Conservation (phyloP, 2,888 invertebrate genomes). For the Drosophila subquinaria region DNA sequence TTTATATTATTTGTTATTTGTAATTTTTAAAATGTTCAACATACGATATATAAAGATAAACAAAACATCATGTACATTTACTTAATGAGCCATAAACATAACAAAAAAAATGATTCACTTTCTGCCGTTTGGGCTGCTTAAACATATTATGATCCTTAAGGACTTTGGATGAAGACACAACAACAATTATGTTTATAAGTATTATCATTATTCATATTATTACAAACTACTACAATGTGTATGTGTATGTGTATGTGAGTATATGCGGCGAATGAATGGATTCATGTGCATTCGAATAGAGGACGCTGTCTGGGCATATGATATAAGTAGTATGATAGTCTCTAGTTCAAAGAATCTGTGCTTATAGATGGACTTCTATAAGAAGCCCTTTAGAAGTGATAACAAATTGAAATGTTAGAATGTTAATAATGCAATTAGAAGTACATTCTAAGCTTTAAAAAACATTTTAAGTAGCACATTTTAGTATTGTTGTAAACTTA, state of each 20-base stretch:
- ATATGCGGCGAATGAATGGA: constrained; percentile 31
- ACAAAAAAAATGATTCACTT: constrained; percentile 46
- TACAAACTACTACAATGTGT: constrained; percentile 45
- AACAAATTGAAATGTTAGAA: constrained; percentile 53
- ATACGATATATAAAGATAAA: constrained; percentile 38
- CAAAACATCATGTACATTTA: constrained; percentile 50
- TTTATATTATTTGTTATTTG: constrained; percentile 18
- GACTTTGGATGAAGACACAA: constrained; percentile 70
- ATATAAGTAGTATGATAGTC: constrained; percentile 11
- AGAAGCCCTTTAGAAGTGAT: constrained; percentile 50
- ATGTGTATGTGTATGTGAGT: constrained; percentile 9
- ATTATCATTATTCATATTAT: constrained; percentile 31
- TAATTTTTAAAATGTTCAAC: constrained; percentile 16
- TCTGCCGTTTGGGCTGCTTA: constrained; percentile 24
- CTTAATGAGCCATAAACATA: constrained; percentile 54
- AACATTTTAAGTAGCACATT: constrained; percentile 58
- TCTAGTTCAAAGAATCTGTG: constrained; percentile 23
- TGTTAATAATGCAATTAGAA: constrained; percentile 40
- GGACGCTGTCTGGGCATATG: constrained; percentile 14
- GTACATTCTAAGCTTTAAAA: constrained; percentile 62
- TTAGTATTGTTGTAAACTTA: constrained; percentile 51
- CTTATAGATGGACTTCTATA: constrained; percentile 38
- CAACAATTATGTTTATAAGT: constrained; percentile 63
- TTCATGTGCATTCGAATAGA: constrained; percentile 31
- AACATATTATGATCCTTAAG: constrained; percentile 39